Evolutionary conservation across 2,797 vertebrate species (phyloP).

Genomic region (Tiaroga cobitis): DNA sequence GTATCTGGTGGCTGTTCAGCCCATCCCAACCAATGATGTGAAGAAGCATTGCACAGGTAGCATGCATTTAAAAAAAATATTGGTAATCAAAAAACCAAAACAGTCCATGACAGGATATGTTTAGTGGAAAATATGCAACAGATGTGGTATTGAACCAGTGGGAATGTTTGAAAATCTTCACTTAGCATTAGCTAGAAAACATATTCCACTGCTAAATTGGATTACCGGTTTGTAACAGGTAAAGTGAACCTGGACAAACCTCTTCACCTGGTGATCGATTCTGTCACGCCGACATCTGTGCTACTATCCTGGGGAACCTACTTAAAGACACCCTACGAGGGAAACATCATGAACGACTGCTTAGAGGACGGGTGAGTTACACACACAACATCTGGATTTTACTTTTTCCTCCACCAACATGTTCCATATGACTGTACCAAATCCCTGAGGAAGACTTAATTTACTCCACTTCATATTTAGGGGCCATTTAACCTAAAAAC

Average conservation of each 20-base stretch:
- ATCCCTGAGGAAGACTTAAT: conserved; percentile 44
- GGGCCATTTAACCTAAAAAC: conserved; percentile 30
- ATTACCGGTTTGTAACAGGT: conserved; percentile 71
- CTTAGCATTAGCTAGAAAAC: background rate
- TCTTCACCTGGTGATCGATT: conserved; percentile 89
- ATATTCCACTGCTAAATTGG: background rate
- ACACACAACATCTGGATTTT: conserved; percentile 44
- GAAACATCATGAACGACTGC: conserved; percentile 87
- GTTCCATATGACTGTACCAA: conserved; percentile 33
- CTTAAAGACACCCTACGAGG: conserved; percentile 87
- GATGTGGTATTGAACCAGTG: background rate
- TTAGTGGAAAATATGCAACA: conserved; percentile 17
- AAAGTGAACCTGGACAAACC: conserved; percentile 87
- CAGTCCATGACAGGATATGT: background rate
- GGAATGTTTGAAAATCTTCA: background rate
- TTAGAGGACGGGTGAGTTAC: conserved; percentile 86
- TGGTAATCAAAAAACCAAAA: background rate
- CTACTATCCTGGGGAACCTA: conserved; percentile 92
- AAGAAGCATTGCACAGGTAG: conserved; percentile 81
- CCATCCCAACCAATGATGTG: conserved; percentile 78
- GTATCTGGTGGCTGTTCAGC: conserved; percentile 90
- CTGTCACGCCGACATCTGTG: conserved; percentile 88
- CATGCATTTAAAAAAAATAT: background rate
- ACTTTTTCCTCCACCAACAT: conserved; percentile 31
- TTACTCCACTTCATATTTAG: conserved; percentile 41